Evolutionary conservation across 2,113 vertebrate genomes (phyloP).

Genomic region (Caranx ignobilis): DNA sequence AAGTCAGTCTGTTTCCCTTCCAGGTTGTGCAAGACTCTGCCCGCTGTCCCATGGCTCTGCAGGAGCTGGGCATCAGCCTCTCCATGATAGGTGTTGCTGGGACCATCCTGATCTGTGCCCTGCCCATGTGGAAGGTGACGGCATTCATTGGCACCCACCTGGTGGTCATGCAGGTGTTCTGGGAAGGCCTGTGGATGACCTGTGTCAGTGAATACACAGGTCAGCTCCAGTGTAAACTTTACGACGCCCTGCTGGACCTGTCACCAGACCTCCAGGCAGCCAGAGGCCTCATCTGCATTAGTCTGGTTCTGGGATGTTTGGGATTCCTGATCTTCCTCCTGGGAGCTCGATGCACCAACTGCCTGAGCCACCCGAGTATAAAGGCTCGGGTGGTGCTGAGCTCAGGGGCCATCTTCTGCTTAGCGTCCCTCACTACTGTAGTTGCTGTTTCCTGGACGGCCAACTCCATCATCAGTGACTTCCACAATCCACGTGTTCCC

Average conservation of each 20-base stretch:
- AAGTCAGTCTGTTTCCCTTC: background rate
- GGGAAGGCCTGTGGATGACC: slow-evolving; percentile 92
- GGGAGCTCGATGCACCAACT: slow-evolving; percentile 87
- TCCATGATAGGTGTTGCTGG: slow-evolving; percentile 85
- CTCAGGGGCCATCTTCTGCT: slow-evolving; percentile 82
- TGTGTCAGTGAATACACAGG: slow-evolving; percentile 89
- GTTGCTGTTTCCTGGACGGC: slow-evolving; percentile 92
- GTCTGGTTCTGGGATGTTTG: slow-evolving; percentile 82
- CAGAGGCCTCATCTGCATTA: slow-evolving; percentile 85
- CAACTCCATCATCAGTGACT: slow-evolving; percentile 90
- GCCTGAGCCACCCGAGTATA: slow-evolving; percentile 76
- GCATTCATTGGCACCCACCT: slow-evolving; percentile 90
- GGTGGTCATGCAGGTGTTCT: slow-evolving; percentile 90
- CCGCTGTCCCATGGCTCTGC: slow-evolving; percentile 78
- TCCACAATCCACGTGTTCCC: slow-evolving; percentile 91
- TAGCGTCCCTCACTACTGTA: slow-evolving; percentile 82
- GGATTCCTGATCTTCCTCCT: slow-evolving; percentile 84
- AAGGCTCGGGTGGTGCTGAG: slow-evolving; percentile 82
- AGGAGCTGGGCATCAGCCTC: slow-evolving; percentile 86
- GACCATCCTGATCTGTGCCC: slow-evolving; percentile 87
- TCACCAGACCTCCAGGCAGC: slow-evolving; percentile 86
- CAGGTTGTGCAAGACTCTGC: slow-evolving; percentile 16
- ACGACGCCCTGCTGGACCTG: slow-evolving; percentile 89
- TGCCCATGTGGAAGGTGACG: slow-evolving; percentile 92
- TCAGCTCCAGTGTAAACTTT: slow-evolving; percentile 91